phyloP scores from a whole-genome alignment of 2,797 vertebrate species.

The Sebastes umbrosus region DNA sequence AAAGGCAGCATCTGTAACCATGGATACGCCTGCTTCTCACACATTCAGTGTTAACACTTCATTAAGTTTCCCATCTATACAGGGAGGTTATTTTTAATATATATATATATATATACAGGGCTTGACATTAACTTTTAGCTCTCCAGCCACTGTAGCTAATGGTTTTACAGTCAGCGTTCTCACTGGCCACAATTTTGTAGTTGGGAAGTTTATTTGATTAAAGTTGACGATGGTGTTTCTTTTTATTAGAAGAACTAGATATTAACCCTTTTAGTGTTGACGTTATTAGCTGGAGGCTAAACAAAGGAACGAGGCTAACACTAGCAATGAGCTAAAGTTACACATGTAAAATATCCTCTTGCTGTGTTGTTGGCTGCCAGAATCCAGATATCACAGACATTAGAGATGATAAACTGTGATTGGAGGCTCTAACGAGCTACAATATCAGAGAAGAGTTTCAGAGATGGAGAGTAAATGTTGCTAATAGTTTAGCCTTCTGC shows the following conservation, averaged over 20 bases:
- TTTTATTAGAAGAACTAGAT: not conserved
- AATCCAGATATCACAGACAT: too few species aligned
- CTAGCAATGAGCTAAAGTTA: too few species aligned
- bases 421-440: too few species aligned
- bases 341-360: too few species aligned
- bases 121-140: not conserved
- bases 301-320: too few species aligned
- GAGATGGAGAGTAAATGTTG: too few species aligned
- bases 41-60: not conserved
- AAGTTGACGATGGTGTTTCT: not conserved
- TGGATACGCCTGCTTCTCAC: constrained; percentile 29
- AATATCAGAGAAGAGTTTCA: too few species aligned
- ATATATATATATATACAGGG: not conserved
- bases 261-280: too few species aligned
- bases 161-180: not conserved
- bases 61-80: not conserved
- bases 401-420: too few species aligned
- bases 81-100: not conserved
- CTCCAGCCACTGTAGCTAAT: not conserved
- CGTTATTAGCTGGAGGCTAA: too few species aligned
- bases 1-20: constrained; percentile 47
- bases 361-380: too few species aligned
- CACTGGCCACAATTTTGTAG: not conserved
- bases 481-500: too few species aligned
- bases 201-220: not conserved